Conservation (phyloP, 2,888 invertebrate species). For the Epinotia demarniana region DNA sequence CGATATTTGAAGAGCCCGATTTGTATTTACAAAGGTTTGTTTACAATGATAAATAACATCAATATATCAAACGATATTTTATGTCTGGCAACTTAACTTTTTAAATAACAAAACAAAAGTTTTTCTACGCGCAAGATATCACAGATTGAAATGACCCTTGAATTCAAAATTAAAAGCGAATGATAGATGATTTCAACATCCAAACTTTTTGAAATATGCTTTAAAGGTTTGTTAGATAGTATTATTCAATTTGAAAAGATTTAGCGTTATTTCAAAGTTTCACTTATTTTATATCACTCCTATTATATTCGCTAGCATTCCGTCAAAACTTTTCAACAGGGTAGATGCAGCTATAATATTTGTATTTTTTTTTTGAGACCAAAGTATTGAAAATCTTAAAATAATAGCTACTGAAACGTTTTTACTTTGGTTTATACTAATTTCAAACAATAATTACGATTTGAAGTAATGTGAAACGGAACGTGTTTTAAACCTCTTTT, state of each 20-base stretch:
- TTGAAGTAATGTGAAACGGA: too few species aligned
- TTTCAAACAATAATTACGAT: too few species aligned
- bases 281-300: too few species aligned
- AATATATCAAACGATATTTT: constrained; percentile 26
- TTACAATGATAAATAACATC: constrained; percentile 18
- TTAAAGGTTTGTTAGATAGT: background rate
- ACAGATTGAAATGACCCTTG: background rate
- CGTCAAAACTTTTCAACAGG: background rate
- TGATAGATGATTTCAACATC: background rate
- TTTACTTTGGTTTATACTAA: too few species aligned
- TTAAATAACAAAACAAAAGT: background rate
- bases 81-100: background rate
- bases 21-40: constrained; percentile 20
- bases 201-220: background rate
- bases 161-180: background rate
- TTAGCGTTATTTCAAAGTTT: background rate
- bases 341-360: background rate
- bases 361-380: too few species aligned
- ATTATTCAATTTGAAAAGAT: constrained; percentile 4
- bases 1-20: constrained; percentile 20
- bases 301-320: background rate
- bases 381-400: too few species aligned
- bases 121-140: background rate
- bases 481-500: too few species aligned
- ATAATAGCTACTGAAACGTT: too few species aligned